Conservation (phyloP, 2,888 invertebrate genomes). For the Lamproptera curius region DNA sequence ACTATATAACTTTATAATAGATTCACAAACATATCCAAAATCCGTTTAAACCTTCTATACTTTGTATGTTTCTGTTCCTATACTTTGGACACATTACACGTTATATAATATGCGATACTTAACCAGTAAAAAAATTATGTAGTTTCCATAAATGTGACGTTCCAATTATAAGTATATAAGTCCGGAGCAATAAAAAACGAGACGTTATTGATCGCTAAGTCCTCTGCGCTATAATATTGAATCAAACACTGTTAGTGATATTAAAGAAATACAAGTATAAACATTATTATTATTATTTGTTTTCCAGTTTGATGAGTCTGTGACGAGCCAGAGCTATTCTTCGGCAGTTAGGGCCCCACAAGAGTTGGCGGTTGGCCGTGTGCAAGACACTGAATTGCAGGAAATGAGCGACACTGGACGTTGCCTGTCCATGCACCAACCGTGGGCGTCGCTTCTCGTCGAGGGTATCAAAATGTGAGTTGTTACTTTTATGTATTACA, state of each 20-base stretch:
- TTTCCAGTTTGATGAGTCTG: slow-evolving; percentile 32
- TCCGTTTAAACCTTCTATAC: too few relatives aligned
- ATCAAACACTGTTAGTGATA: too few relatives aligned
- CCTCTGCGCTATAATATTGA: not conserved
- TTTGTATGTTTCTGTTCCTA: too few relatives aligned
- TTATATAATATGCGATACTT: too few relatives aligned
- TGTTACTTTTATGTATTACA: too few relatives aligned
- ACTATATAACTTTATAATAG: too few relatives aligned
- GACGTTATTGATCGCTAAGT: not conserved
- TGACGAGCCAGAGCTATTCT: slow-evolving; percentile 23
- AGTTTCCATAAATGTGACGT: too few relatives aligned
- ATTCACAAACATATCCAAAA: too few relatives aligned
- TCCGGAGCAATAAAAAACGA: not conserved
- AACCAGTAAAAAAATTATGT: not conserved
- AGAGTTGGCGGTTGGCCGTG: slow-evolving; percentile 48
- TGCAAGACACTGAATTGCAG: slow-evolving; percentile 87
- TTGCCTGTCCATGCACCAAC: slow-evolving; percentile 97
- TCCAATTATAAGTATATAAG: too few relatives aligned
- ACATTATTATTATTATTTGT: too few relatives aligned
- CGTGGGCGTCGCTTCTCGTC: slow-evolving; percentile 94
- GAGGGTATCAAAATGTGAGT: slow-evolving; percentile 93
- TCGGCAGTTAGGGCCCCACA: slow-evolving; percentile 19
- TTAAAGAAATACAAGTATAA: too few relatives aligned
- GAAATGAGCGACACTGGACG: slow-evolving; percentile 92
- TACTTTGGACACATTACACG: too few relatives aligned